phyloP scores from a whole-genome alignment of 2,888 invertebrate species.

The Monopis laevigella region DNA sequence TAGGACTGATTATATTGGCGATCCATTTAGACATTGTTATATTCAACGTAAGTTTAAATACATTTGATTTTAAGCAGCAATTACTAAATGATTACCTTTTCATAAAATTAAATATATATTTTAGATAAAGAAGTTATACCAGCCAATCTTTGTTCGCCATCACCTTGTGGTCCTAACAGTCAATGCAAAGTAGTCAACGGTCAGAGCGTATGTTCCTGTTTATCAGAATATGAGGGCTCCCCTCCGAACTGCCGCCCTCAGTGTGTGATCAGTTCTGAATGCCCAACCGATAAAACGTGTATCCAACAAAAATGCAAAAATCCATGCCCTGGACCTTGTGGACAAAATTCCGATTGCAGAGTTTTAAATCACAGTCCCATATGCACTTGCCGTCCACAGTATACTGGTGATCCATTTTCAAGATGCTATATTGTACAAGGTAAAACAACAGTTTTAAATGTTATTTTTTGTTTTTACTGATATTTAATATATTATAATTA shows the following conservation, averaged over 20 bases:
- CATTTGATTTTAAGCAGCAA: neutral
- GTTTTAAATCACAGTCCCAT: slow-evolving; percentile 79
- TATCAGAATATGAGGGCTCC: slow-evolving; percentile 72
- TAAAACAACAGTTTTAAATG: slow-evolving; percentile 22
- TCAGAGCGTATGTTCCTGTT: slow-evolving; percentile 76
- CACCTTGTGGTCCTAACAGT: slow-evolving; percentile 72
- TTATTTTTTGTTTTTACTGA: slow-evolving; percentile 13
- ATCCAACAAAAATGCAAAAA: slow-evolving; percentile 75
- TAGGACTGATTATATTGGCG: slow-evolving; percentile 72
- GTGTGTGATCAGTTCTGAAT: slow-evolving; percentile 76
- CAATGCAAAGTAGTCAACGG: slow-evolving; percentile 66
- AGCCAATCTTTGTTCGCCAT: slow-evolving; percentile 64
- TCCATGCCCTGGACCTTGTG: slow-evolving; percentile 79
- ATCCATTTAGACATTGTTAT: slow-evolving; percentile 73
- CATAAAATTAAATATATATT: slow-evolving; percentile 8
- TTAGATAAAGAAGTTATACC: slow-evolving; percentile 39
- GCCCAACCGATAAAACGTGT: slow-evolving; percentile 71
- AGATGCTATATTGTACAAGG: slow-evolving; percentile 66
- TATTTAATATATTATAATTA: slow-evolving; percentile 13
- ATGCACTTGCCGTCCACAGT: slow-evolving; percentile 70
- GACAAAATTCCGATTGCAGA: slow-evolving; percentile 73
- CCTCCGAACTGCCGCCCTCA: slow-evolving; percentile 79
- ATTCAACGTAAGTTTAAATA: slow-evolving; percentile 41
- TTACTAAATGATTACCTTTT: slow-evolving; percentile 30
- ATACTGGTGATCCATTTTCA: slow-evolving; percentile 73